phyloP scores from a whole-genome alignment of 1,140 invertebrate genomes.

The Hestina assimilis region DNA sequence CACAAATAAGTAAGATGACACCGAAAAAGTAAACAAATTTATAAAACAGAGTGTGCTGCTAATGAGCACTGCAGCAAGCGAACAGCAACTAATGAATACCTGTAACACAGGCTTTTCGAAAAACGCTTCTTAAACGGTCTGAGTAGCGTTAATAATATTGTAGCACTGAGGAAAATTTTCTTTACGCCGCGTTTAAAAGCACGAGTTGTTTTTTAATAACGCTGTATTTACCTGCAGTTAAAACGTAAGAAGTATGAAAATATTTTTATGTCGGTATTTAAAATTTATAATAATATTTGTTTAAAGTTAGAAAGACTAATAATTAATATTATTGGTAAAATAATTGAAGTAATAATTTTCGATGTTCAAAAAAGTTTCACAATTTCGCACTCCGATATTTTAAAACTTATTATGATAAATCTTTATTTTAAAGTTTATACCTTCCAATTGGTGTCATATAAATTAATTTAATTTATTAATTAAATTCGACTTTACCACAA shows the following conservation, averaged over 20 bases:
- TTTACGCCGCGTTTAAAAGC: conserved; percentile 11
- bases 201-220: neutral
- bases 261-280: no score
- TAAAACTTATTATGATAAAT: no score
- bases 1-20: neutral
- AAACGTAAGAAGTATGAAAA: neutral
- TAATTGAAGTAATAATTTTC: no score
- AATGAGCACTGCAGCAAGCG: conserved; percentile 41
- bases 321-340: no score
- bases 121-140: conserved; percentile 51
- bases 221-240: conserved; percentile 6
- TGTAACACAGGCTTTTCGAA: conserved; percentile 45
- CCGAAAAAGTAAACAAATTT: conserved; percentile 8
- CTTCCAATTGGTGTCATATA: no score
- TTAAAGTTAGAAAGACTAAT: no score
- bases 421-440: no score
- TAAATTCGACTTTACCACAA: no score
- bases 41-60: conserved; percentile 30
- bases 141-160: conserved; percentile 46
- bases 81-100: conserved; percentile 49
- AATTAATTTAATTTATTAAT: no score
- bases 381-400: no score
- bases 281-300: no score
- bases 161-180: conserved; percentile 23
- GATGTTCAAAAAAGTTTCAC: no score